Conservation (phyloP, 2,797 vertebrate species). For the Pteronotus mesoamericanus region DNA sequence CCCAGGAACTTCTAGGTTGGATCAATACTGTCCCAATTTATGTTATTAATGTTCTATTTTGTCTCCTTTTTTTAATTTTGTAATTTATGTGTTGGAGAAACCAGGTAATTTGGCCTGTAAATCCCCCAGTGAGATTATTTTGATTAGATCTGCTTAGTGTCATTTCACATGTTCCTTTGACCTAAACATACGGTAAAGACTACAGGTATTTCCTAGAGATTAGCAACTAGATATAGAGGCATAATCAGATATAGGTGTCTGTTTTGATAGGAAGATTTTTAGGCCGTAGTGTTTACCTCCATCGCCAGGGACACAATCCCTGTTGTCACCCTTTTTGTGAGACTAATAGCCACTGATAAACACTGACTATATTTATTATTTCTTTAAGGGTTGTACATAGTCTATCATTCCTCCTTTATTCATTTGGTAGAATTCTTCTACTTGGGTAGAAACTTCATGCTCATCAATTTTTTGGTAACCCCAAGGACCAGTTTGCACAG, state of each 20-base stretch:
- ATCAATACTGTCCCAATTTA: background rate
- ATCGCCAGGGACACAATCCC: background rate
- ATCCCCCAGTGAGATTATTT: background rate
- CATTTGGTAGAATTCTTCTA: background rate
- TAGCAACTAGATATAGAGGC: background rate
- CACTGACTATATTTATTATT: background rate
- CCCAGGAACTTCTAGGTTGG: background rate
- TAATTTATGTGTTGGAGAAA: background rate
- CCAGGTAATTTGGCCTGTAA: background rate
- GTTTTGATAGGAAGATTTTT: background rate
- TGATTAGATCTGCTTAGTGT: background rate
- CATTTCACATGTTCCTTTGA: background rate
- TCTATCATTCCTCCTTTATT: background rate
- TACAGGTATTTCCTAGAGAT: background rate
- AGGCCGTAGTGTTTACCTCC: background rate
- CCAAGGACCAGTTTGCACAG: background rate
- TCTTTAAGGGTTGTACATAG: background rate
- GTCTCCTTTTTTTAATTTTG: background rate
- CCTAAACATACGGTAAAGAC: background rate
- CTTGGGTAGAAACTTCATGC: background rate
- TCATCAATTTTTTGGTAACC: background rate
- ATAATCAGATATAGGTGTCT: background rate
- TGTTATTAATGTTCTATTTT: background rate
- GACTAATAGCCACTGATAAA: background rate
- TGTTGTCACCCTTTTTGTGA: background rate